Evolutionary conservation across 2,797 vertebrate genomes (phyloP).

Genomic region (Sebastes hubbsi): DNA sequence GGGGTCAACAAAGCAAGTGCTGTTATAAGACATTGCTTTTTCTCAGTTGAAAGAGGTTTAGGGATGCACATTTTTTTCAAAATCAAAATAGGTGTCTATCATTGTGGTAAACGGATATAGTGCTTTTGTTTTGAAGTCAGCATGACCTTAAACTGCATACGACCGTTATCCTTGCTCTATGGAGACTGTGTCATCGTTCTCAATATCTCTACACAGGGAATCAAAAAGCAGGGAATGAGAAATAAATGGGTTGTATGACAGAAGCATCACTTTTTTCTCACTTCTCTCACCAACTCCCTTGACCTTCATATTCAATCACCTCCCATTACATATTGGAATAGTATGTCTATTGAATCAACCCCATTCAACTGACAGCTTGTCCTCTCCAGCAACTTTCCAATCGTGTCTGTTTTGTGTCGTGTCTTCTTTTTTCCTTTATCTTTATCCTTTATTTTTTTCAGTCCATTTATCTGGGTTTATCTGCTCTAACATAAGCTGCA

Average conservation of each 20-base stretch:
- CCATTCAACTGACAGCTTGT: not conserved
- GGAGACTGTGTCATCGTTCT: not conserved
- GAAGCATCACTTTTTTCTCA: too few relatives aligned
- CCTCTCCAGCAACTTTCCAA: not conserved
- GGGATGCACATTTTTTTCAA: not conserved
- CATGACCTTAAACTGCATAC: not conserved
- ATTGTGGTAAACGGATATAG: not conserved
- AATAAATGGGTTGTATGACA: not conserved
- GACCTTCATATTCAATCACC: too few relatives aligned
- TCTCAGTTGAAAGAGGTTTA: not conserved
- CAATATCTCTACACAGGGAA: too few relatives aligned
- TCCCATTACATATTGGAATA: too few relatives aligned
- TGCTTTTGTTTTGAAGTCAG: not conserved
- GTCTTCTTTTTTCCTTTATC: not conserved
- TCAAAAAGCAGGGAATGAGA: not conserved
- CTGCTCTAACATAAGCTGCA: not conserved
- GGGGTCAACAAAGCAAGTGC: not conserved
- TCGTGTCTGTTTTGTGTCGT: too few relatives aligned
- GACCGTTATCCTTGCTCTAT: not conserved
- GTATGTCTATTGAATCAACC: not conserved
- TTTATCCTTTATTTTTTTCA: too few relatives aligned
- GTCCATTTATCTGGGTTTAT: not conserved
- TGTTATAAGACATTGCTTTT: not conserved
- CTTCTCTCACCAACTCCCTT: too few relatives aligned
- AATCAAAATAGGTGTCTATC: not conserved